Evolutionary conservation across 2,888 invertebrate genomes (phyloP), one percentile per base, ranked within the genome.

Genomic region (Metacarcinus magister): DNA sequence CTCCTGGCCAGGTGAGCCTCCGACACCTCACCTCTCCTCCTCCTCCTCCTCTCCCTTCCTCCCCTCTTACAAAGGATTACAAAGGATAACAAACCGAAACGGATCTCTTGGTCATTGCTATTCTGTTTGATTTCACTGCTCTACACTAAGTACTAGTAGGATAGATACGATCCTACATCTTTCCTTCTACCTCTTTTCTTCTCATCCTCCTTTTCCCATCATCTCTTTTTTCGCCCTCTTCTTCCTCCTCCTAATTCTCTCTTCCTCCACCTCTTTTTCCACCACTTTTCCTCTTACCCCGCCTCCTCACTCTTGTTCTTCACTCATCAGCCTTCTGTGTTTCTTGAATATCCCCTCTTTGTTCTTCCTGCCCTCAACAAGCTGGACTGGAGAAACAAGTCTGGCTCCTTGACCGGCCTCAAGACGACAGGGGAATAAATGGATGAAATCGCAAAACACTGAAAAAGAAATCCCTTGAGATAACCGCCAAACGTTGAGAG

Each of bases 1-100:
- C 87, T 87, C 39, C 87, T 87, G 39, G 39, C 87, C 87, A 87
- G 87, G 87, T 87, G 87, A 87, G 87, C 87, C 87, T 87, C 87
- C 87, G 32, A 87, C 87, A 87, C 87, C 87, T 87, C 8, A 87
- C 39, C 16, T 5, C 87, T 39, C 87, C 87, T 39, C 87, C 87
- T 39, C 87, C 87, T 39, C 87, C 87, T 39, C 87, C 87, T 39
- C 67, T 5, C 54, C 54, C 54, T 16, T 54, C 54, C 16, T 16
- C 54, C 16, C 8, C 54, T 54, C 16, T 8, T 54, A 54, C 39
- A 39, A 39, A 39, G 39, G 39, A 39, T 39, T 39, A 39, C 39
- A 39, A 39, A 39, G 39, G 39, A 39, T 39, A 39, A 39, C 39
- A 39, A 39, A 39, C 39, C 39, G 39, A 39, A 39, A 39, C 39